Percentiles rank a stretch among this genome's conserved stretches.
These are phyloP conservation scores for Mesoclemmys tuberculata DNA, from an alignment of 2,113 vertebrate genomes.

Conservation along the genomic window DNA sequence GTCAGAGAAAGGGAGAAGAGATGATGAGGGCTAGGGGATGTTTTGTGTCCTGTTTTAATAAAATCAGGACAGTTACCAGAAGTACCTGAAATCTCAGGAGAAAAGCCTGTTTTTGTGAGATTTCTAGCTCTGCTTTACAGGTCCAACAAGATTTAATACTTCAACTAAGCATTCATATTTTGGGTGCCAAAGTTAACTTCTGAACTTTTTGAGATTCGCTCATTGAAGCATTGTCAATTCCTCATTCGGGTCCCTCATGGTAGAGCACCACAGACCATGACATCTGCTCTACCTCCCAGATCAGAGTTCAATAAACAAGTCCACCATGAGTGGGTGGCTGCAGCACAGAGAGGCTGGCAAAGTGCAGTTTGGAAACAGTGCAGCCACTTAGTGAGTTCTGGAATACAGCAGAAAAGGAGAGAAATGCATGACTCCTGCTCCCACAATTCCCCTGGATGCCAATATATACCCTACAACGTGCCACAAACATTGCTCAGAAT, in stretches of 20 bases:
- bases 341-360: background rate
- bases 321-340: background rate
- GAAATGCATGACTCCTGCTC: background rate
- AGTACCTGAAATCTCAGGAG: background rate
- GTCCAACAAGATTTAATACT: accelerated
- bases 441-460: background rate
- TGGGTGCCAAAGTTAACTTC: background rate
- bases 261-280: background rate
- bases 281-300: background rate
- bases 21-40: background rate
- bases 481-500: background rate
- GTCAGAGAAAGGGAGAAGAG: background rate
- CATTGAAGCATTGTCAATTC: background rate
- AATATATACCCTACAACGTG: background rate
- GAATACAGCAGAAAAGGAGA: background rate
- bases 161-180: background rate
- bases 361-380: background rate
- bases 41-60: background rate
- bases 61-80: background rate
- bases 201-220: background rate
- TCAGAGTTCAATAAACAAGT: background rate
- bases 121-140: background rate
- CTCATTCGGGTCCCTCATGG: accelerated
- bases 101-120: background rate
- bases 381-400: background rate